Base-by-base conservation (phyloP, 2,797 vertebrate genomes). In the Chiroxiphia lanceolata region DNA sequence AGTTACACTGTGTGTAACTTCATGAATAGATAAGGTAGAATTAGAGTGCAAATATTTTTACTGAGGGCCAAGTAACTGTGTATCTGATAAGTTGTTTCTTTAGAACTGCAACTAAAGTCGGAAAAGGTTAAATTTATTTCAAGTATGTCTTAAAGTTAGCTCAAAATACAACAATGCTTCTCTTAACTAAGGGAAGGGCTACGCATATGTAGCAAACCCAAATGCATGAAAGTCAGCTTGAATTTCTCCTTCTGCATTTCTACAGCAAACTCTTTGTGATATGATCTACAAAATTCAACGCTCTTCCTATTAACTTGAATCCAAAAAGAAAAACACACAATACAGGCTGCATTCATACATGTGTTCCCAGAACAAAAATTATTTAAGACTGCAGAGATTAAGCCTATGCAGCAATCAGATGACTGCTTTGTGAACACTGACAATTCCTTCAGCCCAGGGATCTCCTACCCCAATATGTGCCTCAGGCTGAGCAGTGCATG, bases 401-500 rank as follows among this genome's bases (percentile, higher is more conserved):
- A 67, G 34, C 23, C 22, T 53, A 57, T 15, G 6, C 13, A 63
- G 53, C 45, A 76, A 18, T n/a, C 17, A 63, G n/a, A 53, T 69
- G 18, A 63, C 5, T 63, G 25, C 48, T 77, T 63, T 3, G 47
- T 25, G 38, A 86, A 57, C 57, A 51, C 22, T 14, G 36, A 29
- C n/a, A 59, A 12, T 8, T 47, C 31, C 63, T 76, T 36, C 31
- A 72, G 34, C 20, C 11, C 36, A 68, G 19, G 21, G 40, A 56
- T 67, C 26, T 29, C 31, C 13, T 5, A 47, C 23, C 13, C 34
- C 44, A 50, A 5, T 0, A 26, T 0, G 9, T 1, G 15, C 27
- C 54, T n/a, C 57, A 48, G 44, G 50, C 61, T 75, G 60, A 31
- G 20, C 42, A 19, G 31, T 19, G 31, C 1, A 0, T 40, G 42